These are phyloP conservation scores for Cyrtodaria siliqua DNA, from an alignment of 2,888 invertebrate species.

Conservation along the genomic window DNA sequence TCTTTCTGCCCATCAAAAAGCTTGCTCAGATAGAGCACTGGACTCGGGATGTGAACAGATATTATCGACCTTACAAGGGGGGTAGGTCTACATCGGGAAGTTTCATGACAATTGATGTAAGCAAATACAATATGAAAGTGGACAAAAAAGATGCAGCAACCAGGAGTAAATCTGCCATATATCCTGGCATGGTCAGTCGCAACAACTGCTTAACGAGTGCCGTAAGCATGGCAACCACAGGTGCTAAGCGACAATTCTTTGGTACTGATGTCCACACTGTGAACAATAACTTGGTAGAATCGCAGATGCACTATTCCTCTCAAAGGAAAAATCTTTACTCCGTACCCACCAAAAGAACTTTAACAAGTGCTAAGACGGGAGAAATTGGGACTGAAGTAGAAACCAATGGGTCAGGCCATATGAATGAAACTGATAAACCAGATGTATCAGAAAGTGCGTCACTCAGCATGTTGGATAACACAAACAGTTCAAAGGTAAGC, in stretches of 20 bases:
- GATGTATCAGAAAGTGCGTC: constrained; percentile 36
- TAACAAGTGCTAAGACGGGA: constrained; percentile 48
- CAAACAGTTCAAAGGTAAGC: constrained; percentile 25
- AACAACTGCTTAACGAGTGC: constrained; percentile 44
- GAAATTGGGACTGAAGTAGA: constrained; percentile 33
- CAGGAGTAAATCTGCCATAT: constrained; percentile 48
- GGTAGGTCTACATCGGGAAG: constrained; percentile 47
- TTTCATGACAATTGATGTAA: constrained; percentile 60
- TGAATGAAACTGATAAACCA: constrained; percentile 12
- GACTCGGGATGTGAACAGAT: constrained; percentile 66
- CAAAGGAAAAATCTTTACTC: constrained; percentile 62
- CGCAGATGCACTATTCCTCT: constrained; percentile 66
- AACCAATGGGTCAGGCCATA: constrained; percentile 25
- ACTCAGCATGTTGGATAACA: constrained; percentile 40
- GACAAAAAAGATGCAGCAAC: constrained; percentile 27
- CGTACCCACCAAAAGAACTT: constrained; percentile 34
- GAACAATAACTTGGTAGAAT: constrained; percentile 62
- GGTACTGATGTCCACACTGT: constrained; percentile 64
- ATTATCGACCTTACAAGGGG: constrained; percentile 42
- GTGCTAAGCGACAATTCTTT: constrained; percentile 39
- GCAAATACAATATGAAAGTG: constrained; percentile 55
- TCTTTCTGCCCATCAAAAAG: constrained; percentile 69
- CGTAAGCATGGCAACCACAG: constrained; percentile 27
- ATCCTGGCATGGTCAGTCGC: background rate
- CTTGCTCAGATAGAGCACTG: constrained; percentile 71